Evolutionary conservation across 2,888 invertebrate species (phyloP).

Genomic region (Sympetrum striolatum): DNA sequence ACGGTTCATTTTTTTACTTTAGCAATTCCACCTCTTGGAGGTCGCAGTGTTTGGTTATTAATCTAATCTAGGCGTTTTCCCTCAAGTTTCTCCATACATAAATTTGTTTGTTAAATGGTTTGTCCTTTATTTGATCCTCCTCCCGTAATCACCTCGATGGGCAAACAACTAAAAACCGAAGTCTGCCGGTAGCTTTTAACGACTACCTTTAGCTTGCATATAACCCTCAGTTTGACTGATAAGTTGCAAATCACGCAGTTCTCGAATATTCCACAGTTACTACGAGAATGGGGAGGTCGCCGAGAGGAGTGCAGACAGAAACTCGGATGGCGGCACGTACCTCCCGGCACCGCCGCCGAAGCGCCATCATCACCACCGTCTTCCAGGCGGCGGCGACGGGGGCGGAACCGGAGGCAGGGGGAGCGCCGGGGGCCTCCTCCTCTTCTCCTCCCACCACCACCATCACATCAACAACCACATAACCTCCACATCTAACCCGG

Average conservation of each 20-base stretch:
- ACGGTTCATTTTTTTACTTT: too few species aligned
- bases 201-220: too few species aligned
- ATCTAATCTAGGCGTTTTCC: too few species aligned
- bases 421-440: not conserved
- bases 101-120: too few species aligned
- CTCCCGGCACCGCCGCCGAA: constrained; percentile 47
- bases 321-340: constrained; percentile 46
- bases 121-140: too few species aligned
- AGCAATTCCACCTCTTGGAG: too few species aligned
- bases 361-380: constrained; percentile 47
- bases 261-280: constrained; percentile 53
- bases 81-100: too few species aligned
- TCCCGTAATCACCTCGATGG: too few species aligned
- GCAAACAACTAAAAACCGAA: too few species aligned
- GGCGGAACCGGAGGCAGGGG: not conserved
- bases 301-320: constrained; percentile 7
- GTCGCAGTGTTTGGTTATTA: too few species aligned
- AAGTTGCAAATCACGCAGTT: constrained; percentile 41
- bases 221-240: not conserved
- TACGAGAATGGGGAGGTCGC: constrained; percentile 56
- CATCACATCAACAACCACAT: constrained; percentile 16
- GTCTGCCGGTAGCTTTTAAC: too few species aligned
- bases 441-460: not conserved
- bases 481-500: not conserved
- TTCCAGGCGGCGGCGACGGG: not conserved